A percentile compares a stretch with the other conserved stretches of the same genome.
Evolutionary conservation across 2,113 vertebrate genomes (phyloP).

Genomic region (Anser cygnoides): DNA sequence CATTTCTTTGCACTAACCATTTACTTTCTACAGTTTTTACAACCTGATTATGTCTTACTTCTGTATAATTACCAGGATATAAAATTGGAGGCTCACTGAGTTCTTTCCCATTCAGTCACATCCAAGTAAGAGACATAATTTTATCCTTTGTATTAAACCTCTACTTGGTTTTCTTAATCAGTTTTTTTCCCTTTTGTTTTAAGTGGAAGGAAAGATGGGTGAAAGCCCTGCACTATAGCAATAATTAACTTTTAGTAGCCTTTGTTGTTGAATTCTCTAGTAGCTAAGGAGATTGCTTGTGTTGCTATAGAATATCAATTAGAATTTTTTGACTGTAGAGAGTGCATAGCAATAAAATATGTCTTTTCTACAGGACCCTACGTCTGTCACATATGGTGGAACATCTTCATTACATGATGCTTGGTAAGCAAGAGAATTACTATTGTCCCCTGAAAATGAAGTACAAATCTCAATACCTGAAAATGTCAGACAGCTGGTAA

Average conservation of each 20-base stretch:
- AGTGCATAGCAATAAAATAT: not conserved
- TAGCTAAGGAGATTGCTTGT: not conserved
- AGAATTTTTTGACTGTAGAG: slow-evolving; percentile 1
- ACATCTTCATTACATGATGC: not conserved
- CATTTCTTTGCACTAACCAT: not conserved
- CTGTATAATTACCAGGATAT: not conserved
- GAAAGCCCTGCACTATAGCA: not conserved
- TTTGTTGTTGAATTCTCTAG: slow-evolving; percentile 37
- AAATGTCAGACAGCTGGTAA: not conserved
- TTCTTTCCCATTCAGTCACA: not conserved
- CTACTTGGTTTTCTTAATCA: not conserved
- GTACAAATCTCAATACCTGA: not conserved
- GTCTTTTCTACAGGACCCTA: not conserved
- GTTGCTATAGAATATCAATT: slow-evolving; percentile 11
- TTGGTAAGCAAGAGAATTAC: not conserved
- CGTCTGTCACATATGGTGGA: not conserved
- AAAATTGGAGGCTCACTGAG: not conserved
- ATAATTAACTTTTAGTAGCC: slow-evolving; percentile 34
- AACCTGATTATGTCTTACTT: not conserved
- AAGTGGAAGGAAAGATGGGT: not conserved
- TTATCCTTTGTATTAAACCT: not conserved
- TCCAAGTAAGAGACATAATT: not conserved
- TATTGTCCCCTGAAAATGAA: not conserved
- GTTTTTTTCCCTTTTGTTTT: not conserved
- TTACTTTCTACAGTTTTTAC: not conserved